Percentiles rank a stretch among this genome's conserved stretches.
Conservation (phyloP, 2,888 invertebrate species). For the Chalcis sispes region DNA sequence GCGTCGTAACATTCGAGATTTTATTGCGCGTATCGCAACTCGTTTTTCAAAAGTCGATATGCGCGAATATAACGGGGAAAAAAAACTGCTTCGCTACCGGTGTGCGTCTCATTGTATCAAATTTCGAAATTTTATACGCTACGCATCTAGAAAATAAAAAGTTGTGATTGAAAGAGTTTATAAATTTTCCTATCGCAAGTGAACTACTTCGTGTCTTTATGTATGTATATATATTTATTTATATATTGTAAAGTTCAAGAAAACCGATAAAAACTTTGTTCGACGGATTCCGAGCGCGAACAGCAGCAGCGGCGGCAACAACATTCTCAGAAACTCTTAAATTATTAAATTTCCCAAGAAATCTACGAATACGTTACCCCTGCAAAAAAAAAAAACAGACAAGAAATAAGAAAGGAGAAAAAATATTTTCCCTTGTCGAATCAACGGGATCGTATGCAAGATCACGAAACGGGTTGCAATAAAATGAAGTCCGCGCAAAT, state of each 20-base stretch:
- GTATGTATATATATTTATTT: not conserved
- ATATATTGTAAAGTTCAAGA: slow-evolving; percentile 15
- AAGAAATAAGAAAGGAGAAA: not conserved
- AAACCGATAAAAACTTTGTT: slow-evolving; percentile 54
- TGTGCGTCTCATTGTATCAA: slow-evolving; percentile 30
- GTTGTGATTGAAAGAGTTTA: slow-evolving; percentile 55
- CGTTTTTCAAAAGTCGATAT: not conserved
- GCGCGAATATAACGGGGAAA: not conserved
- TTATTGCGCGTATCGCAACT: not conserved
- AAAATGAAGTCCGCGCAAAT: not conserved
- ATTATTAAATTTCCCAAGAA: slow-evolving; percentile 56
- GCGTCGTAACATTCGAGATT: no score
- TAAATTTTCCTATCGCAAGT: slow-evolving; percentile 50
- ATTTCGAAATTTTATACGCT: slow-evolving; percentile 36
- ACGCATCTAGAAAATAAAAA: slow-evolving; percentile 29
- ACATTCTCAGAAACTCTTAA: slow-evolving; percentile 40
- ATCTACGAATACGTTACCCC: no score
- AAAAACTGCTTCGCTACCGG: not conserved
- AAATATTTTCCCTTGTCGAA: not conserved
- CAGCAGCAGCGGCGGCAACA: slow-evolving; percentile 1
- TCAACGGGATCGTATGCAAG: no score
- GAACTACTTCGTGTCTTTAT: not conserved
- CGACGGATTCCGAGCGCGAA: not conserved
- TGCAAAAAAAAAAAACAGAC: not conserved
- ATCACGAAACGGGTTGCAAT: no score